Evolutionary conservation across 2,113 vertebrate genomes (phyloP).

Genomic region (Ifrita kowaldi): DNA sequence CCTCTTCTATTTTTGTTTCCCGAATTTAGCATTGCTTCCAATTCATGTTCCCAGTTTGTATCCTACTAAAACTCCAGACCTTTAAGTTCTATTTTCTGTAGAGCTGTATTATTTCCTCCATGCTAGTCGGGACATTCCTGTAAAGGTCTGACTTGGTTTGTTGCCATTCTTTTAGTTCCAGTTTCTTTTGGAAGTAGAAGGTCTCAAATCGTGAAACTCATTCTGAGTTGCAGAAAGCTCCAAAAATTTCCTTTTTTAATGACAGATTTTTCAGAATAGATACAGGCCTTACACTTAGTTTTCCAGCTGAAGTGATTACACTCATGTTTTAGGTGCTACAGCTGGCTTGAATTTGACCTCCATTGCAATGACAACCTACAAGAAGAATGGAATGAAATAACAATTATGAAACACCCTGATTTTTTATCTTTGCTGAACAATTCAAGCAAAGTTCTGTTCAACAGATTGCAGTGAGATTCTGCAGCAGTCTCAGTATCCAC

Average conservation of each 20-base stretch:
- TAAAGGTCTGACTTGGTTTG: not conserved
- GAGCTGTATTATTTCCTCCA: not conserved
- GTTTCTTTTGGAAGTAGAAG: not conserved
- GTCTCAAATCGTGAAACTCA: not conserved
- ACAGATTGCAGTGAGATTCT: not conserved
- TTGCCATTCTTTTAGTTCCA: not conserved
- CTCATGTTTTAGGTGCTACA: not conserved
- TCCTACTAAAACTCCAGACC: not conserved
- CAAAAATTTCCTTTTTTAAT: not conserved
- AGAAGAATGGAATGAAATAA: not conserved
- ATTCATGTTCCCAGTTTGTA: not conserved
- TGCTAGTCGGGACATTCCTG: not conserved
- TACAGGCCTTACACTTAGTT: not conserved
- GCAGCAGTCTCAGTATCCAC: not conserved
- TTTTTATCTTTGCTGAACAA: slow-evolving; percentile 2
- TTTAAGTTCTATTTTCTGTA: not conserved
- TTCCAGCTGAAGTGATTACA: not conserved
- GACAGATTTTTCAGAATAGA: not conserved
- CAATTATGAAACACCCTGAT: not conserved
- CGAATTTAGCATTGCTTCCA: not conserved
- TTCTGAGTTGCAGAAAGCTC: not conserved
- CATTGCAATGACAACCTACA: not conserved
- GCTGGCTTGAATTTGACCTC: not conserved
- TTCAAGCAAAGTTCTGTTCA: not conserved
- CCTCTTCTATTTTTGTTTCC: not conserved